Evolutionary conservation across 2,113 vertebrate genomes (phyloP), one percentile per base, ranked within the genome.

Genomic region (Trogon surrucura): DNA sequence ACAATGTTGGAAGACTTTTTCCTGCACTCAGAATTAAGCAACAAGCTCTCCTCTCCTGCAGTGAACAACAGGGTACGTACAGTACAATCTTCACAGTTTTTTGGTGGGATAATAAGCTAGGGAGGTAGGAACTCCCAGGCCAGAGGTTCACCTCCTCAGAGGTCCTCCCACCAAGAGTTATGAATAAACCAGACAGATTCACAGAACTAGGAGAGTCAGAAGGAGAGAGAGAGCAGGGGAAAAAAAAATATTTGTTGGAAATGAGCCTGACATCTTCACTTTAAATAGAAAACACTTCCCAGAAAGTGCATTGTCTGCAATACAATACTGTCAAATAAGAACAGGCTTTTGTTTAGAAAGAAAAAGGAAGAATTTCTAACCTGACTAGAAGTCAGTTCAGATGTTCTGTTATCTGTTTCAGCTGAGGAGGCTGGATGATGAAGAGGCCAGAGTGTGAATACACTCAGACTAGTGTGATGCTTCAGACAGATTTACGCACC

Each of bases 251-350:
- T 23, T 64, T 50, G 17, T 54, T 96, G 70, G 93, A 96, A 96
- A 87, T 36, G 10, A 94, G 54, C 38, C 79, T 95, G 57, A 92
- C 51, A 47, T 91, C 36, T 58, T 75, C 30, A 32, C 26, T 65
- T 30, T 51, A 86, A 96, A 80, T 13, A 93, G 54, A 96, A 97
- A 88, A 60, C 21, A 29, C 30, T 79, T 88, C 25, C 78, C 58
- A 38, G 80, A 80, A 80, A 62, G 10, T 70, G 27, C 5, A 32
- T 51, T 66, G 56, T 94, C 81, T 54, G 56, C 84, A 94, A 21
- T 29, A 10, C 14, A 67, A 30, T 23, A 4, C 10, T 80, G 57
- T 91, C 44, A 82, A 70, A 23, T 50, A 22, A 82, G 51, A 58
- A 53, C 14, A 34, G 3, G 16, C 21, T 58, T 95, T 41, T 69